A percentile compares a stretch with the other conserved stretches of the same genome.
Conservation (phyloP, 2,113 vertebrate species). For the Plecturocebus donacophilus region DNA sequence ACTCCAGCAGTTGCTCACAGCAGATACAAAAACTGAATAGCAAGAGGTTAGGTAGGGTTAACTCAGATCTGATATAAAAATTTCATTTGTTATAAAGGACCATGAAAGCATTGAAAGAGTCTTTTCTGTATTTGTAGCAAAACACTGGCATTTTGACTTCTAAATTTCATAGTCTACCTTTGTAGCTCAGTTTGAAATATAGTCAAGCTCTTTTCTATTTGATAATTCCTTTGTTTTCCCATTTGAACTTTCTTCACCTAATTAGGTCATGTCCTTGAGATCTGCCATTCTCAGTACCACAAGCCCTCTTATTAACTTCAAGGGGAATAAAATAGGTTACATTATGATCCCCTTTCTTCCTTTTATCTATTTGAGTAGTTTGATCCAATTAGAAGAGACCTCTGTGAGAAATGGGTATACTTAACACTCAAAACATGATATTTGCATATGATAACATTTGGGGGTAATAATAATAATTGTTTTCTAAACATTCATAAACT, state of each 20-base stretch:
- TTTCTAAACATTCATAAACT: neutral
- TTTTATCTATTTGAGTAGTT: neutral
- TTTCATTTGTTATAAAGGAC: neutral
- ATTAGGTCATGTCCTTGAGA: neutral
- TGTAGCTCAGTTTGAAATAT: neutral
- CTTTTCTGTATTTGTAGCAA: neutral
- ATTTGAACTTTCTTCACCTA: neutral
- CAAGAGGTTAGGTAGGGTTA: neutral
- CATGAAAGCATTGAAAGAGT: neutral
- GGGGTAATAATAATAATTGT: constrained; percentile 21
- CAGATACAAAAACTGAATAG: neutral
- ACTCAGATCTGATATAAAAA: neutral
- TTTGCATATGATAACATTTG: neutral
- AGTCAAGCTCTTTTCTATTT: neutral
- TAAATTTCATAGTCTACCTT: neutral
- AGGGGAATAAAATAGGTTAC: neutral
- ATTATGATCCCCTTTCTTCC: neutral
- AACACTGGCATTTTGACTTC: neutral
- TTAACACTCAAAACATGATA: constrained; percentile 30
- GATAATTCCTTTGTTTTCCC: neutral
- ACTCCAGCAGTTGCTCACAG: neutral
- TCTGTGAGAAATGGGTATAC: neutral
- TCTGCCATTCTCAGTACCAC: neutral
- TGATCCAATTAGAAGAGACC: neutral
- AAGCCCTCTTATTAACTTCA: neutral